Conservation (phyloP, 2,888 invertebrate species). For the Papilio protenor region DNA sequence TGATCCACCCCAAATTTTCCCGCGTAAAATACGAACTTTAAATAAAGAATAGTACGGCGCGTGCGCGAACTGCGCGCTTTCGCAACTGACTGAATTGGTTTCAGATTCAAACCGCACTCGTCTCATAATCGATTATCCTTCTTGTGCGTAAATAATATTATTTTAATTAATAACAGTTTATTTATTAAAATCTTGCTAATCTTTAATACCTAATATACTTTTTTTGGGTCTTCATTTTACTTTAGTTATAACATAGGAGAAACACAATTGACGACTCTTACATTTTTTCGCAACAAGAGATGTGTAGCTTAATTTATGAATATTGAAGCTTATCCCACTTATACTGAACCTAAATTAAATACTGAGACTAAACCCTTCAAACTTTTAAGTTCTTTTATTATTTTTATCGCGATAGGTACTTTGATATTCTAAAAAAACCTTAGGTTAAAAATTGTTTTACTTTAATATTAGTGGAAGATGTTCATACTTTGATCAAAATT, state of each 20-base stretch:
- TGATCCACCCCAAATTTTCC: slow-evolving; percentile 45
- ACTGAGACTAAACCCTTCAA: background rate
- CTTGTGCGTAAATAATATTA: background rate
- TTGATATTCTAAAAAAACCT: background rate
- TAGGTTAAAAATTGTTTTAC: too few species aligned
- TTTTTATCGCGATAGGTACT: background rate
- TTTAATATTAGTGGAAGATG: too few species aligned
- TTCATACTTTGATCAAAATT: background rate
- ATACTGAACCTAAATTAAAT: background rate
- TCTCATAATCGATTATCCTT: background rate
- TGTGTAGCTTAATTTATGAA: background rate
- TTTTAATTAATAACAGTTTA: background rate
- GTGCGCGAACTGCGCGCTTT: slow-evolving; percentile 73
- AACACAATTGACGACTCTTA: background rate
- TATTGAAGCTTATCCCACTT: background rate
- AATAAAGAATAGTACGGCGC: slow-evolving; percentile 57
- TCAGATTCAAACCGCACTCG: slow-evolving; percentile 22
- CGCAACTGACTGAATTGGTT: slow-evolving; percentile 58
- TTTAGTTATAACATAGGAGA: background rate
- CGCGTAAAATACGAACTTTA: slow-evolving; percentile 50
- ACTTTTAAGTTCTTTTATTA: background rate
- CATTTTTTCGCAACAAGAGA: background rate
- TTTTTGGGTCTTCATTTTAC: background rate
- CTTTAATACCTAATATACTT: background rate
- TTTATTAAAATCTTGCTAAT: background rate